Percentiles rank a stretch among this genome's conserved stretches.
These are phyloP conservation scores for Aptenodytes forsteri DNA, from an alignment of 2,113 vertebrate genomes.

Conservation along the genomic window DNA sequence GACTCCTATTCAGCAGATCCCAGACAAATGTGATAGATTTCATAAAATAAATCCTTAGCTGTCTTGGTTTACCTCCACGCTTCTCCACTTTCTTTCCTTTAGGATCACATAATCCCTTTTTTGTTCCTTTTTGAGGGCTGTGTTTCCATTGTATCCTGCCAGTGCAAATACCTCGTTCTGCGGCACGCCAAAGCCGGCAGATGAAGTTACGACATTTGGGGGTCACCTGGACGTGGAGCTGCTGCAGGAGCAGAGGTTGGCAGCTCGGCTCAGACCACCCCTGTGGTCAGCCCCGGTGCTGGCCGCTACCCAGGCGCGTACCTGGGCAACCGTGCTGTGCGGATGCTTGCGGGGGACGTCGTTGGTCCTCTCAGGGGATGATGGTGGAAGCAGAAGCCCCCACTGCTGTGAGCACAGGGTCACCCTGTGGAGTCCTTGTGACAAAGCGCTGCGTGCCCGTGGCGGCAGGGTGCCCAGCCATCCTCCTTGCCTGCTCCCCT, in stretches of 20 bases:
- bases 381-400: background rate
- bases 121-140: background rate
- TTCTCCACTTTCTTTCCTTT: background rate
- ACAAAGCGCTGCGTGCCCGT: background rate
- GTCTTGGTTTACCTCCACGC: background rate
- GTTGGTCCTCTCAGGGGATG: rapidly evolving
- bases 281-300: background rate
- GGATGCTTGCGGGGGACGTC: background rate
- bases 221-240: rapidly evolving
- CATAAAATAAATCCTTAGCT: background rate
- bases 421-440: rapidly evolving
- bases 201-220: rapidly evolving
- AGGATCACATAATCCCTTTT: background rate
- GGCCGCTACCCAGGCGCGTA: background rate
- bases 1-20: background rate
- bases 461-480: rapidly evolving
- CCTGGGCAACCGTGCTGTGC: background rate
- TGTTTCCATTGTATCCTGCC: rapidly evolving
- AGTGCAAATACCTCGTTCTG: rapidly evolving
- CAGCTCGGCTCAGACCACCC: rapidly evolving
- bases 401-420: rapidly evolving
- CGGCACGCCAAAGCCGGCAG: rapidly evolving
- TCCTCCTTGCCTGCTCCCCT: background rate
- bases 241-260: background rate
- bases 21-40: background rate